Percentiles rank a stretch among this genome's conserved stretches.
These are phyloP conservation scores for Eupithecia inturbata DNA, from an alignment of 2,888 invertebrate genomes.

Conservation along the genomic window DNA sequence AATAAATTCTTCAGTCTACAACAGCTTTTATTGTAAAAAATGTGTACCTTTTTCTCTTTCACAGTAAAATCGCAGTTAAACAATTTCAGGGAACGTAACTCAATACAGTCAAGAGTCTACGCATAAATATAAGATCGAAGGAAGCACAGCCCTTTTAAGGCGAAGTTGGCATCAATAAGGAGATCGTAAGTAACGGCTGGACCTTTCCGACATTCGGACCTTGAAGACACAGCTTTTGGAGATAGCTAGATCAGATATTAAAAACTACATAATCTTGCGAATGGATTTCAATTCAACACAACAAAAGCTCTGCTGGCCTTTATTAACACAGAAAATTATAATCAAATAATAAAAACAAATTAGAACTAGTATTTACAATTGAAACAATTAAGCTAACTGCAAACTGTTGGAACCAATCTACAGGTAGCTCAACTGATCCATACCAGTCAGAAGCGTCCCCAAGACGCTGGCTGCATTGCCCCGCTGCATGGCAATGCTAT, in stretches of 20 bases:
- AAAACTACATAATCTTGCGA: neutral
- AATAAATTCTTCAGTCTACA: neutral
- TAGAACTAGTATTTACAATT: no score
- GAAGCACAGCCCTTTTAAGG: slow-evolving; percentile 42
- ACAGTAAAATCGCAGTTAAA: neutral
- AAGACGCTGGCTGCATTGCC: no score
- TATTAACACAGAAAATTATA: no score
- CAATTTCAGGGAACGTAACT: neutral
- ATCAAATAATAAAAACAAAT: no score
- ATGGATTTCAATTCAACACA: no score
- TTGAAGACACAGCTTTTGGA: slow-evolving; percentile 16
- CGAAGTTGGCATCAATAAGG: slow-evolving; percentile 49
- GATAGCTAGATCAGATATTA: slow-evolving; percentile 12
- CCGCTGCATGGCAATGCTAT: no score
- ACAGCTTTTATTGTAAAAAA: neutral
- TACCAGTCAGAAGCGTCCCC: no score
- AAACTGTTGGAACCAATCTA: no score
- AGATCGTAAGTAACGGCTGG: slow-evolving; percentile 57
- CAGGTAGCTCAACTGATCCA: no score
- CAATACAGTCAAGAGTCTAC: slow-evolving; percentile 2
- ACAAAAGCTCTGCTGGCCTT: no score
- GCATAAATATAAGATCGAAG: slow-evolving; percentile 46
- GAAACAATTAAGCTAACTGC: no score
- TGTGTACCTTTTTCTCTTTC: neutral
- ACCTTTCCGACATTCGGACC: slow-evolving; percentile 53